Base-by-base conservation (phyloP, 2,888 invertebrate genomes). In the Pseudococcus longispinus region DNA sequence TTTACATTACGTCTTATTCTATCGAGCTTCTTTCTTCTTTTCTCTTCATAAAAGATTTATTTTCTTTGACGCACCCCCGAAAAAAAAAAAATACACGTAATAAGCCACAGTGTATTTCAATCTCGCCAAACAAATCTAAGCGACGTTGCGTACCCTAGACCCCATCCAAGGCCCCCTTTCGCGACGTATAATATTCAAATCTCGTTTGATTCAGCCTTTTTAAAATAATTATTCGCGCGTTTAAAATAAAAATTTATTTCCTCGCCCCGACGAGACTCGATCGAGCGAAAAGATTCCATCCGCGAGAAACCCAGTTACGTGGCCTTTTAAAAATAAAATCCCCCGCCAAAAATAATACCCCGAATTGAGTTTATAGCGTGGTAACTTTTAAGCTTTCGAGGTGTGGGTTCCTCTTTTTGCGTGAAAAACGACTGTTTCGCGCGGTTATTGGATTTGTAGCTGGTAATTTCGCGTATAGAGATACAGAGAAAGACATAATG, bases 11-110 rank as follows among this genome's bases (percentile, higher is more conserved):
- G 70, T 70, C 70, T 70, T 26, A 70, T 70, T 70, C 70, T 70
- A 70, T 70, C 29, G 29, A 70, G 4, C 23, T 55, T 60, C 23
- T 60, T 23, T 60, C 9, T 15, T 37, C 20, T 80, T 11, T 80
- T n/a, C 18, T 80, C 77, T 80, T 80, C 77, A 80, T 80, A 80
- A 80, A 80, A 80, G 77, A 80, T 80, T 80, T 80, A 80, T 80
- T 80, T 80, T 20, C 77, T 80, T 80, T 80, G 77, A 80, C 77
- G 77, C 77, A 80, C 77, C 77, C 77, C 77, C 77, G 77, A 80
- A 80, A 80, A 32, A 80, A 80, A 80, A 32, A 70, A 70, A 70
- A 70, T 70, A 70, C 70, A 29, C 42, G 6, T 42, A 80, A 80
- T 80, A 80, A 80, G 77, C 77, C 70, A 29, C 29, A 20, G 42